Evolutionary conservation across 2,113 vertebrate species (phyloP).

Genomic region (Zosterops lateralis): DNA sequence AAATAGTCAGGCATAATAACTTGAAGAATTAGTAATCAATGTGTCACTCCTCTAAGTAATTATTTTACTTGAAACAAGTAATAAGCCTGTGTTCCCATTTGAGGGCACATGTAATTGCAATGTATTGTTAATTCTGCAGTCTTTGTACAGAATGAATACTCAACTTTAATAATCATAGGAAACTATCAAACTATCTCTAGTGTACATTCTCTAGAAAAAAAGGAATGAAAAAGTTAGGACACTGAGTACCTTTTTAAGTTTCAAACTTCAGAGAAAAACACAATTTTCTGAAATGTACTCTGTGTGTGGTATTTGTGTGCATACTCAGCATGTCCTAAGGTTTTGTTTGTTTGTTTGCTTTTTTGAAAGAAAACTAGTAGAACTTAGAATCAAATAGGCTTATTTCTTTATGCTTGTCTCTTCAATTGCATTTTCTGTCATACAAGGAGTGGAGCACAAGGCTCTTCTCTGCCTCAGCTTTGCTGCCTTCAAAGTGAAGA

Average conservation of each 20-base stretch:
- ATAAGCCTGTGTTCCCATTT: constrained; percentile 56
- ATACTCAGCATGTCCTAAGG: not conserved
- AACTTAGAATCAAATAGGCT: not conserved
- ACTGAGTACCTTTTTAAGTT: not conserved
- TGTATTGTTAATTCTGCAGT: constrained; percentile 52
- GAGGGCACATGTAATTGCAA: constrained; percentile 47
- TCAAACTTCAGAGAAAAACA: constrained; percentile 14
- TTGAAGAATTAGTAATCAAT: constrained; percentile 57
- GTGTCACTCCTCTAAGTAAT: constrained; percentile 55
- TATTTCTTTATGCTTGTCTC: not conserved
- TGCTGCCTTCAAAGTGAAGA: not conserved
- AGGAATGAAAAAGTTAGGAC: not conserved
- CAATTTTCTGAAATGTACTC: not conserved
- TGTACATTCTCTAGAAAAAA: not conserved
- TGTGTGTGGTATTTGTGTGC: not conserved
- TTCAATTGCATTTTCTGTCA: not conserved
- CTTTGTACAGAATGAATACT: constrained; percentile 47
- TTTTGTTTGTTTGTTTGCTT: not conserved
- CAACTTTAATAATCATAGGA: constrained; percentile 42
- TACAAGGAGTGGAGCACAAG: not conserved
- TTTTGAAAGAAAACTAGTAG: not conserved
- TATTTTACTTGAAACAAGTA: constrained; percentile 57
- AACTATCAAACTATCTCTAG: constrained; percentile 41
- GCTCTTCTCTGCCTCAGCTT: not conserved
- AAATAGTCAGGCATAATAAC: constrained; percentile 59